phyloP scores from a whole-genome alignment of 2,113 vertebrate genomes.

The Menidia beryllina region DNA sequence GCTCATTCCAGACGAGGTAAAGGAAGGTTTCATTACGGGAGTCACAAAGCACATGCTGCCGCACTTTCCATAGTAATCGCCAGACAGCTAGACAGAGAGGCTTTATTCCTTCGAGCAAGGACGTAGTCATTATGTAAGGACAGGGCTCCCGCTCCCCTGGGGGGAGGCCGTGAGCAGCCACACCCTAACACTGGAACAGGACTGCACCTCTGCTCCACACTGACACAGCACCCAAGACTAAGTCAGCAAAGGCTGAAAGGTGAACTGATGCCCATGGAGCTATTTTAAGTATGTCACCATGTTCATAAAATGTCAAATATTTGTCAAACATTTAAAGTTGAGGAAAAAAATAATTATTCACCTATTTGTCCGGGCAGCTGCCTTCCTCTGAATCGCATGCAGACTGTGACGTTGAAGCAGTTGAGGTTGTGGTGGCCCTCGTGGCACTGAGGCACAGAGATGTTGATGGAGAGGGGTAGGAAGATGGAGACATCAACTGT shows the following conservation, averaged over 20 bases:
- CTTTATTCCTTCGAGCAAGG: slow-evolving; percentile 73
- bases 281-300: too few species aligned
- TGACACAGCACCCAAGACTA: slow-evolving; percentile 47
- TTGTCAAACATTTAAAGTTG: slow-evolving; percentile 16
- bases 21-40: slow-evolving; percentile 69
- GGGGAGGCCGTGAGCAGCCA: slow-evolving; percentile 37
- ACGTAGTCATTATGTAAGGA: slow-evolving; percentile 70
- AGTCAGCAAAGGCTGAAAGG: slow-evolving; percentile 27
- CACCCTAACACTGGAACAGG: slow-evolving; percentile 71
- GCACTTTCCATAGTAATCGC: slow-evolving; percentile 77
- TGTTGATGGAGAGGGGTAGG: slow-evolving; percentile 93
- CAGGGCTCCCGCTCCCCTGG: slow-evolving; percentile 59
- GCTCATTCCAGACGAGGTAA: slow-evolving; percentile 71
- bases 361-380: slow-evolving; percentile 92
- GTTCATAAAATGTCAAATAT: slow-evolving; percentile 24
- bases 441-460: slow-evolving; percentile 93
- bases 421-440: slow-evolving; percentile 89
- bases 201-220: slow-evolving; percentile 46
- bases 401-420: slow-evolving; percentile 90
- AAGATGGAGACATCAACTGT: slow-evolving; percentile 90
- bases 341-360: slow-evolving; percentile 66
- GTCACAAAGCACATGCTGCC: slow-evolving; percentile 73
- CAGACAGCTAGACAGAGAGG: slow-evolving; percentile 77
- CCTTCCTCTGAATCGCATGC: slow-evolving; percentile 90
- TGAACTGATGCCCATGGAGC: too few species aligned